Percentiles rank a stretch among this genome's conserved stretches.
Evolutionary conservation across 2,113 vertebrate genomes (phyloP).

Genomic region (Chaetodon auriga): DNA sequence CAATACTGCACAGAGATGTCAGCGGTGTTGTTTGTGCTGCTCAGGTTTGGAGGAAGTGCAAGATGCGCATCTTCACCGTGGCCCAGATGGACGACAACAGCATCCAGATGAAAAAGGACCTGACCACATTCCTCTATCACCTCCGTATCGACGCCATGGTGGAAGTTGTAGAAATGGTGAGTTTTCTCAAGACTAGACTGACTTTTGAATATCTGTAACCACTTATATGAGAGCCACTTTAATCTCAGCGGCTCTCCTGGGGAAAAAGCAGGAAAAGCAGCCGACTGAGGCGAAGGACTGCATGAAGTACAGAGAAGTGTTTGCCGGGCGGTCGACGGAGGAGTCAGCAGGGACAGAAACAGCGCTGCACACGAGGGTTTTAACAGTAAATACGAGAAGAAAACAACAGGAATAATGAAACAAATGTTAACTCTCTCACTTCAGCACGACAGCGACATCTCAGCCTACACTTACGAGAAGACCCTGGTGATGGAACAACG

Average conservation of each 20-base stretch:
- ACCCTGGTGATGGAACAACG: conserved; percentile 98
- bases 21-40: conserved; percentile 5
- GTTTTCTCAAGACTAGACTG: conserved; percentile 5
- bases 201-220: not conserved
- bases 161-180: conserved; percentile 99
- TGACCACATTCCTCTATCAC: conserved; percentile 97
- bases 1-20: not conserved
- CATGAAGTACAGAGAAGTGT: conserved; percentile 9
- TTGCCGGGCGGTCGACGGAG: not conserved
- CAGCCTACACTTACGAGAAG: conserved; percentile 99
- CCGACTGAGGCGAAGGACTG: not conserved
- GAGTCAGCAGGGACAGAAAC: not conserved
- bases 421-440: not conserved
- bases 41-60: conserved; percentile 99
- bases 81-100: conserved; percentile 99
- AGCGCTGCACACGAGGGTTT: not conserved
- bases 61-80: conserved; percentile 99
- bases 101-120: conserved; percentile 99
- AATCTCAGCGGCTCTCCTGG: not conserved
- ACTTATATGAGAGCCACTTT: not conserved
- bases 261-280: too few relatives aligned
- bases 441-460: conserved; percentile 98
- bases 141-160: conserved; percentile 95
- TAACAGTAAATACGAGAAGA: not conserved
- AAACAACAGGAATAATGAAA: not conserved